These are phyloP conservation scores for Columba livia DNA, from an alignment of 2,113 vertebrate genomes.

Conservation along the genomic window DNA sequence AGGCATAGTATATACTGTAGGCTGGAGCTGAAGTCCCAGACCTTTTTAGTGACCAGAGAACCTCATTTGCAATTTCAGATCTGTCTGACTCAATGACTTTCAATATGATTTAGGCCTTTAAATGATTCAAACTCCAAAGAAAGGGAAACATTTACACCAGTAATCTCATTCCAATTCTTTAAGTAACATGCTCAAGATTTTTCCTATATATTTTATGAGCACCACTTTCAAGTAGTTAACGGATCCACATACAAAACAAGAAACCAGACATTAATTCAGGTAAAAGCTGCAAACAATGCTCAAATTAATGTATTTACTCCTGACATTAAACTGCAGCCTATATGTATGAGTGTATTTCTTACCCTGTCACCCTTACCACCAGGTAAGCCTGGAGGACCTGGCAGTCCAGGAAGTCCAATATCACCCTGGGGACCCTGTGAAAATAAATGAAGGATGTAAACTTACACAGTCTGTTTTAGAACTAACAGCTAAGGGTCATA, in stretches of 20 bases:
- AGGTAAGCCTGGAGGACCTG: conserved; percentile 87
- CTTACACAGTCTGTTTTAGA: background rate
- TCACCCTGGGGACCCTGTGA: conserved; percentile 87
- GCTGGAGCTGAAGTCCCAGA: background rate
- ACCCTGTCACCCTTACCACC: conserved; percentile 93
- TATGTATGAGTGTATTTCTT: conserved; percentile 46
- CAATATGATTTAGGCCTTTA: background rate
- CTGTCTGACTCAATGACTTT: background rate
- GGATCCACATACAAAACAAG: background rate
- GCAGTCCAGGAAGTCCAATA: conserved; percentile 89
- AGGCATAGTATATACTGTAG: background rate
- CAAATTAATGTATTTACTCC: background rate
- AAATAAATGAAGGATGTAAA: conserved; percentile 53
- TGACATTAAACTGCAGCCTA: background rate
- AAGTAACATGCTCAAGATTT: background rate
- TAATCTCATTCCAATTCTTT: background rate
- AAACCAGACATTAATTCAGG: background rate
- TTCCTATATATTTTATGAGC: background rate
- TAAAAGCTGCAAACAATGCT: background rate
- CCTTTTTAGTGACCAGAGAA: background rate
- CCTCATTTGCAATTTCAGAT: background rate
- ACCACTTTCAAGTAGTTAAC: background rate
- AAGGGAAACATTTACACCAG: rapidly evolving
- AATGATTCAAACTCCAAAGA: background rate
- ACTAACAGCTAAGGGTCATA: background rate